A percentile compares a stretch with the other conserved stretches of the same genome.
phyloP scores from a whole-genome alignment of 1,140 invertebrate species.

The Zaprionus ornatus region DNA sequence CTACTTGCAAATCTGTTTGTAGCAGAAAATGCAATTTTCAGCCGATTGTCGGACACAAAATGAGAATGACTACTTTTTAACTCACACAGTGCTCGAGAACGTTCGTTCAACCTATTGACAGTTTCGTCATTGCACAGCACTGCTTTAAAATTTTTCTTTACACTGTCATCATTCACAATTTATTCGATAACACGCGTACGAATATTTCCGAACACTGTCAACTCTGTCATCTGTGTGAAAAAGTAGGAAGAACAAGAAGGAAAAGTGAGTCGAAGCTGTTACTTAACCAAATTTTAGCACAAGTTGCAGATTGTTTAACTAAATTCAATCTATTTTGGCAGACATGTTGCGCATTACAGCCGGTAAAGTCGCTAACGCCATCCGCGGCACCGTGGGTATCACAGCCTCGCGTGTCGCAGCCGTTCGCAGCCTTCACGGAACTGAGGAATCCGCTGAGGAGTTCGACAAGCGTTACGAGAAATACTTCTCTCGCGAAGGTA shows the following conservation, averaged over 20 bases:
- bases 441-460: constrained; percentile 87
- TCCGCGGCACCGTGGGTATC: constrained; percentile 72
- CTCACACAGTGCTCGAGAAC: constrained; percentile 40
- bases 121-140: constrained; percentile 27
- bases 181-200: constrained; percentile 17
- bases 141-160: background rate
- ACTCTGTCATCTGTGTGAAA: constrained; percentile 44
- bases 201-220: constrained; percentile 20
- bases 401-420: constrained; percentile 55
- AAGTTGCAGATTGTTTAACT: constrained; percentile 40
- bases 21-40: constrained; percentile 62
- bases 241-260: constrained; percentile 62
- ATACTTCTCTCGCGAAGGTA: constrained; percentile 94
- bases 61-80: constrained; percentile 43
- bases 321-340: constrained; percentile 33
- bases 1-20: constrained; percentile 45
- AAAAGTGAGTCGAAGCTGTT: constrained; percentile 69
- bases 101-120: constrained; percentile 27
- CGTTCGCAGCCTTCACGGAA: constrained; percentile 79
- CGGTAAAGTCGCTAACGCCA: constrained; percentile 76
- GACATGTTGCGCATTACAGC: constrained; percentile 85
- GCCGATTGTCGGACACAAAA: constrained; percentile 46
- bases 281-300: constrained; percentile 75
- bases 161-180: background rate
- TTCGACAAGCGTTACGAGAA: constrained; percentile 91